Conservation (phyloP, 2,113 vertebrate species). For the Salvelinus namaycush region DNA sequence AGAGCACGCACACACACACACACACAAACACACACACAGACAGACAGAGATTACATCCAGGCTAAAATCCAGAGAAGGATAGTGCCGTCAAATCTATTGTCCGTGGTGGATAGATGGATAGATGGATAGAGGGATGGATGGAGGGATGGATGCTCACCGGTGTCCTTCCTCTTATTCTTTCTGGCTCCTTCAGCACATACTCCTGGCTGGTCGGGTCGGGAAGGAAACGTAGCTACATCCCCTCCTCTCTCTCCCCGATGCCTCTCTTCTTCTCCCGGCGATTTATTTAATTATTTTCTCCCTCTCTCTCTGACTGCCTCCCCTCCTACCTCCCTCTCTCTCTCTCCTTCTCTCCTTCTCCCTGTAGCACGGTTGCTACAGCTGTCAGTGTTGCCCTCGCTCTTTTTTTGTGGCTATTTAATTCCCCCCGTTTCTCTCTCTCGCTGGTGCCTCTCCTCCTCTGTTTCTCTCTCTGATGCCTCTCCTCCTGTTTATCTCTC, state of each 20-base stretch:
- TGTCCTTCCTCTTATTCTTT: constrained; percentile 38
- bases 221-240: constrained; percentile 70
- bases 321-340: no score
- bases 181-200: constrained; percentile 68
- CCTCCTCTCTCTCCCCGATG: constrained; percentile 51
- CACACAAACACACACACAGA: constrained; percentile 11
- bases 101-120: not conserved
- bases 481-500: no score
- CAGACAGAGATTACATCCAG: not conserved
- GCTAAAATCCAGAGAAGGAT: constrained; percentile 43
- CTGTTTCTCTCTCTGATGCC: no score
- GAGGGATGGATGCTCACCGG: constrained; percentile 69
- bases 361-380: constrained; percentile 28
- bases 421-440: constrained; percentile 7
- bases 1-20: constrained; percentile 19
- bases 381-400: constrained; percentile 37
- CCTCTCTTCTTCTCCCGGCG: constrained; percentile 20
- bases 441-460: not conserved
- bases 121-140: not conserved
- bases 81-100: constrained; percentile 20
- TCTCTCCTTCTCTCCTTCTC: not conserved
- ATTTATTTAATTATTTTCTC: constrained; percentile 65
- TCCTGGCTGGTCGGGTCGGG: constrained; percentile 67
- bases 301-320: constrained; percentile 6
- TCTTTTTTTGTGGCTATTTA: constrained; percentile 28